Evolutionary conservation across 2,113 vertebrate genomes (phyloP).

Genomic region (Noctilio leporinus): DNA sequence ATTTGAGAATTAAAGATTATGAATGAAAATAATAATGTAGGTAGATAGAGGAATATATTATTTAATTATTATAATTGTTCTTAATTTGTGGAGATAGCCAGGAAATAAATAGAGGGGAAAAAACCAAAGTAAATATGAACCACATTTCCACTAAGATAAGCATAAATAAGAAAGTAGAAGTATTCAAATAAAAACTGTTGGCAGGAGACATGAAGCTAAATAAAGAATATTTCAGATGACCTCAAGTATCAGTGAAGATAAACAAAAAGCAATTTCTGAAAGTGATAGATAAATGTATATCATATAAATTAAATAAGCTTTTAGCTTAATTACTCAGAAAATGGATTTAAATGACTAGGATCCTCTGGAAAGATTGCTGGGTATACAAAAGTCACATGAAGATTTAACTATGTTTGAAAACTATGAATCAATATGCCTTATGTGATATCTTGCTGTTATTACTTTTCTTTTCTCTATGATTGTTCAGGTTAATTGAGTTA

Average conservation of each 20-base stretch:
- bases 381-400: neutral
- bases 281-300: neutral
- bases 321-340: neutral
- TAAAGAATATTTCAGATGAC: neutral
- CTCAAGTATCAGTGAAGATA: neutral
- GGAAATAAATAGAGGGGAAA: neutral
- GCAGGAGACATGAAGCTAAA: neutral
- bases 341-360: neutral
- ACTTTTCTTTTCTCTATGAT: neutral
- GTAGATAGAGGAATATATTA: neutral
- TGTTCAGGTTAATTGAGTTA: neutral
- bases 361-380: neutral
- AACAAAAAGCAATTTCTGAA: neutral
- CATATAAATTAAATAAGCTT: neutral
- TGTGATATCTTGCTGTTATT: neutral
- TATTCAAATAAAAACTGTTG: neutral
- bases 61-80: neutral
- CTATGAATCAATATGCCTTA: accelerated
- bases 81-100: neutral
- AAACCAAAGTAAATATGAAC: neutral
- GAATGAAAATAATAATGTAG: neutral
- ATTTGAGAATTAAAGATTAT: neutral
- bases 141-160: neutral
- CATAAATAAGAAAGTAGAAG: neutral
- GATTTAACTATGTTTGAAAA: neutral